Percentiles rank a stretch among this genome's conserved stretches.
These are phyloP conservation scores for Nothura maculosa DNA, from an alignment of 2,797 vertebrate genomes.

Conservation along the genomic window DNA sequence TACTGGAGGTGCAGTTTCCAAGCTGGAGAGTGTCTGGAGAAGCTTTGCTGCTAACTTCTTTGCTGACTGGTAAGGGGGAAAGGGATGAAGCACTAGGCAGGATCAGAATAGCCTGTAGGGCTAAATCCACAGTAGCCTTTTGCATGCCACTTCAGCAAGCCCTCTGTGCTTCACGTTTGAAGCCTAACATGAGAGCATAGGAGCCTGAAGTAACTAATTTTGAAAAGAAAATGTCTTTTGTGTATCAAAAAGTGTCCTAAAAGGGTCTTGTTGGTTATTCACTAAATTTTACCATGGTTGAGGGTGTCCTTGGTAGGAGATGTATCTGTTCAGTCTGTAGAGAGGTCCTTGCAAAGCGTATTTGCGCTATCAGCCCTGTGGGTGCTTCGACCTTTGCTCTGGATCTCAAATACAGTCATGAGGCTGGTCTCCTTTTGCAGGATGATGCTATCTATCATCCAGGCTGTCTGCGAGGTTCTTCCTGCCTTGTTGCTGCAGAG, in stretches of 20 bases:
- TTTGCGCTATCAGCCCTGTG: background rate
- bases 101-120: background rate
- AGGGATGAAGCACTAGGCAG: background rate
- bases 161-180: rapidly evolving
- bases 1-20: background rate
- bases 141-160: background rate
- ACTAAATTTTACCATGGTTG: background rate
- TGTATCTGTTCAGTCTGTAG: background rate
- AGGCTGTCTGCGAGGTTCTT: conserved; percentile 38
- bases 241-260: background rate
- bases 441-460: conserved; percentile 45
- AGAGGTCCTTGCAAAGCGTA: background rate
- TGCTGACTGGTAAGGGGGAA: background rate
- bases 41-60: background rate
- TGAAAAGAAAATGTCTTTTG: background rate
- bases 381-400: conserved; percentile 39
- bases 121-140: background rate
- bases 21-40: background rate
- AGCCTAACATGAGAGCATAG: background rate
- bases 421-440: conserved; percentile 14
- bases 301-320: background rate
- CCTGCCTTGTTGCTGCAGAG: conserved; percentile 21
- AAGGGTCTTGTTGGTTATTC: background rate
- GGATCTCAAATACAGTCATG: conserved; percentile 14
- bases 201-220: background rate